Evolutionary conservation across 1,140 invertebrate species (phyloP).

Genomic region (Conopomorpha cramerella): DNA sequence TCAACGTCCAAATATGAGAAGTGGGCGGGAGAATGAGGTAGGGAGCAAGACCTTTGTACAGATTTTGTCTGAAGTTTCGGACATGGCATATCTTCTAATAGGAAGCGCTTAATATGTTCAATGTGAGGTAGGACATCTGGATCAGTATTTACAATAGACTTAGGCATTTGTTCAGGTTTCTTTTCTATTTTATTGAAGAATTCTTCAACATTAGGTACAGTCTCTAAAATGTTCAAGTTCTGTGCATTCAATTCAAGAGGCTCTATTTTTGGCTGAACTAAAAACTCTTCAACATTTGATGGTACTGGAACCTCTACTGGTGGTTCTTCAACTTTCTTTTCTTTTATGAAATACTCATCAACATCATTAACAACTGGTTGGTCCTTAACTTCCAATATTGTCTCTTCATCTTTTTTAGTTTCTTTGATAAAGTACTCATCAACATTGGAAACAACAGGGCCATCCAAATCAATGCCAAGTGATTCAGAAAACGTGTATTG

Average conservation of each 20-base stretch:
- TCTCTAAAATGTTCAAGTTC: no score
- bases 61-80: conserved; percentile 21
- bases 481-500: no score
- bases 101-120: conserved; percentile 36
- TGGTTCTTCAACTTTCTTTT: background rate
- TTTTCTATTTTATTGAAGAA: conserved; percentile 14
- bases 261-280: conserved; percentile 14
- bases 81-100: conserved; percentile 34
- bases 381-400: conserved; percentile 34
- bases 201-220: conserved; percentile 15
- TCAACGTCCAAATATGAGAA: conserved; percentile 32
- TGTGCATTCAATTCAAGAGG: conserved; percentile 15
- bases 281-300: conserved; percentile 27
- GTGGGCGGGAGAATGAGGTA: conserved; percentile 48
- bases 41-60: conserved; percentile 35
- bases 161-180: conserved; percentile 11
- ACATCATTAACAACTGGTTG: conserved; percentile 42
- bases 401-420: conserved; percentile 15
- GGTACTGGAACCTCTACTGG: conserved; percentile 6
- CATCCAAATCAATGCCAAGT: conserved; percentile 25
- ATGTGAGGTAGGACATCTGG: conserved; percentile 37
- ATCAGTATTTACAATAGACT: conserved; percentile 28
- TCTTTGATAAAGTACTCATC: conserved; percentile 46
- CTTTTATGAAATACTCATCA: conserved; percentile 46
- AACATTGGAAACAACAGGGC: conserved; percentile 42